Conservation (phyloP, 1,140 invertebrate genomes). For the Andricus grossulariae region DNA sequence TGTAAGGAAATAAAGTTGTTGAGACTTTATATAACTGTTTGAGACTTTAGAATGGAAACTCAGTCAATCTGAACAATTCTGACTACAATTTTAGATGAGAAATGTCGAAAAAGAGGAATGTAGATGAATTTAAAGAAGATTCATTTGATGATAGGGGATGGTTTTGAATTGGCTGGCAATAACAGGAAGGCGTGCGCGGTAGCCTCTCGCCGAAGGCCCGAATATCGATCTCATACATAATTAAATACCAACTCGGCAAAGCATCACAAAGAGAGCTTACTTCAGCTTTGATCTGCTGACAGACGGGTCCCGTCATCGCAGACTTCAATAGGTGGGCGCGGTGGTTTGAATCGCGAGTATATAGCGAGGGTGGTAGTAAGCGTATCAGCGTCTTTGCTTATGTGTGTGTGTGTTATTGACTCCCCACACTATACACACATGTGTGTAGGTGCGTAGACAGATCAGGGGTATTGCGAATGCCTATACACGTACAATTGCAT, state of each 20-base stretch:
- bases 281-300: conserved; percentile 74
- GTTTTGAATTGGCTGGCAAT: conserved; percentile 20
- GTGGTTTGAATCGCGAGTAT: conserved; percentile 39
- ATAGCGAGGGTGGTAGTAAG: conserved; percentile 48
- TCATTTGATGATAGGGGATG: background rate
- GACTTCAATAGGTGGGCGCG: conserved; percentile 67
- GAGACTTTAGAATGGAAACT: too few relatives aligned
- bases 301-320: conserved; percentile 74
- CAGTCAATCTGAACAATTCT: too few relatives aligned
- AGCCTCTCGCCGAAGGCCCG: conserved; percentile 64
- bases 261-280: conserved; percentile 75
- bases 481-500: conserved; percentile 5
- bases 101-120: background rate
- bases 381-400: conserved; percentile 31
- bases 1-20: too few relatives aligned
- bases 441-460: conserved; percentile 29
- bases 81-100: background rate
- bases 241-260: conserved; percentile 74
- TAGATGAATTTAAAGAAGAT: background rate
- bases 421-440: background rate
- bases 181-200: conserved; percentile 17
- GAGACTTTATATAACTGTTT: too few relatives aligned
- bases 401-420: conserved; percentile 8
- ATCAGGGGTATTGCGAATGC: conserved; percentile 33
- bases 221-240: conserved; percentile 76